Base-by-base conservation (phyloP, 2,113 vertebrate species). In the Spea bombifrons region DNA sequence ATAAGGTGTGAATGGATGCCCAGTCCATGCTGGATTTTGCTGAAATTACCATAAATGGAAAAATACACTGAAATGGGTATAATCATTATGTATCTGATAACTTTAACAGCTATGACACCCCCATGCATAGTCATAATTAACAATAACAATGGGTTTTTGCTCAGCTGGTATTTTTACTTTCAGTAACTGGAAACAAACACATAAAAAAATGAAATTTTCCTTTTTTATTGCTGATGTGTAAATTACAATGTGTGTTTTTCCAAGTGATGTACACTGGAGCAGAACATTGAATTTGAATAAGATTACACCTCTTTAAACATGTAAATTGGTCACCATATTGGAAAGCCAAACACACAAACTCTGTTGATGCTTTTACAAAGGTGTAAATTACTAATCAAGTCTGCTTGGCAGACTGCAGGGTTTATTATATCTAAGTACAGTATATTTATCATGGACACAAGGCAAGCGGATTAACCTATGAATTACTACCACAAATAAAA, bases 311-410 rank as follows among this genome's bases (percentile, higher is more conserved):
- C 70, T 47, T 30, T 72, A 64, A 61, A 45, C 3, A 73, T 73
- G 72, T 52, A 80, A 75, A 82, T 81, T 84, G 74, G 75, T 73
- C 82, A 79, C 13, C 5, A 76, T 81, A 4, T n/a, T 74, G 76
- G 48, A 85, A 83, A 50, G 8, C 0, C 48, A 72, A 83, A 78
- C 59, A 66, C 12, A 81, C 30, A 71, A 76, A 80, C 0, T n/a
- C 1, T 66, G 45, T 10, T 50, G 4, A 0, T 3, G 75, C 65
- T 53, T 16, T 2, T 76, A 78, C 17, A 80, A 7, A 71, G 3
- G 55, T 79, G 12, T 63, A 87, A 82, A 81, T 63, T 82, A 75
- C 49, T 57, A 70, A 7, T 12, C 17, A n/a, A 49, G 73, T 76
- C 61, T 15, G 75, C 61, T 67, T 76, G 82, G 66, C 55, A 59